phyloP scores from a whole-genome alignment of 2,888 invertebrate species.

The Drosophila basisetae region DNA sequence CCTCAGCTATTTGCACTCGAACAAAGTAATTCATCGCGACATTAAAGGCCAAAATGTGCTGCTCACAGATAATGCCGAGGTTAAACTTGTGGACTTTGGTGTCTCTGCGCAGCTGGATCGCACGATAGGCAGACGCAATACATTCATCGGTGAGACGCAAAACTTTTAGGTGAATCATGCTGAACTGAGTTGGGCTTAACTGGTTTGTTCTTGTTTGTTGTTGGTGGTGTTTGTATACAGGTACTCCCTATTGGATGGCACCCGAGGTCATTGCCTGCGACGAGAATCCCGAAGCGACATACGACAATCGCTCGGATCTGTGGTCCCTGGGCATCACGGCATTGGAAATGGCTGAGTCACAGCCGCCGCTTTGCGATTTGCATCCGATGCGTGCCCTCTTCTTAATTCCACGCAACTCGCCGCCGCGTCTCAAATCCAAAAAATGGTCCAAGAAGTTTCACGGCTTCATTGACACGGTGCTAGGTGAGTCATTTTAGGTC shows the following conservation, averaged over 20 bases:
- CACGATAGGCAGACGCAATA: slow-evolving; percentile 99
- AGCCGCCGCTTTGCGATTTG: slow-evolving; percentile 99
- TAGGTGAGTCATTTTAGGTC: slow-evolving; percentile 85
- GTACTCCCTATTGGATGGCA: slow-evolving; percentile 99
- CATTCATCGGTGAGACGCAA: slow-evolving; percentile 91
- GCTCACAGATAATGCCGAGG: slow-evolving; percentile 99
- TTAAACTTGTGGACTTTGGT: slow-evolving; percentile 99
- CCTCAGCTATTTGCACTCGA: slow-evolving; percentile 98
- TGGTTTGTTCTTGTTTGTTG: slow-evolving; percentile 16
- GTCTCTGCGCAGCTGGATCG: slow-evolving; percentile 99
- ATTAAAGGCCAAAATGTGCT: slow-evolving; percentile 99
- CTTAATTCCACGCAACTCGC: slow-evolving; percentile 98
- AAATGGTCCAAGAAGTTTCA: slow-evolving; percentile 99
- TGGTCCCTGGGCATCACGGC: slow-evolving; percentile 98
- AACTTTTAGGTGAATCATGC: not conserved
- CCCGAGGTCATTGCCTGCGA: slow-evolving; percentile 99
- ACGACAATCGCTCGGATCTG: slow-evolving; percentile 97
- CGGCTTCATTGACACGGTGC: slow-evolving; percentile 98
- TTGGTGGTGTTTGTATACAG: slow-evolving; percentile 83
- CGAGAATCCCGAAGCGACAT: slow-evolving; percentile 99
- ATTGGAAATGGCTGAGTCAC: slow-evolving; percentile 99
- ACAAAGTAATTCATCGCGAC: slow-evolving; percentile 99
- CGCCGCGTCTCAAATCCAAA: slow-evolving; percentile 98
- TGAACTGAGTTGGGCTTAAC: slow-evolving; percentile 1
- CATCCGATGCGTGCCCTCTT: slow-evolving; percentile 99